Evolutionary conservation across 1,140 invertebrate species (phyloP).

Genomic region (Vanessa tameamea): DNA sequence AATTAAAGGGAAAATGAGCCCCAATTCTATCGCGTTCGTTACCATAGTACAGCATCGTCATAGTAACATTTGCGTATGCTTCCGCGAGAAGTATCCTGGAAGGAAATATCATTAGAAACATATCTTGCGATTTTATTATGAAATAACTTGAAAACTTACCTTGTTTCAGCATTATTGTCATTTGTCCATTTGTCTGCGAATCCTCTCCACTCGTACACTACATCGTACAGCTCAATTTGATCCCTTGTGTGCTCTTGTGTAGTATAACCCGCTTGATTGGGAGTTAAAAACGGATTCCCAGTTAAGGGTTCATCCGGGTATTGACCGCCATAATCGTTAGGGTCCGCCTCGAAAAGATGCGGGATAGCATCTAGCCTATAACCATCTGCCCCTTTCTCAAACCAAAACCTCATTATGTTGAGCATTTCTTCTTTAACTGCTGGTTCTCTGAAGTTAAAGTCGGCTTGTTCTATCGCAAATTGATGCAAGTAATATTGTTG

Average conservation of each 20-base stretch:
- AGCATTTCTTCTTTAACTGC: conserved; percentile 80
- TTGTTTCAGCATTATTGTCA: conserved; percentile 66
- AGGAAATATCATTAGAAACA: conserved; percentile 3
- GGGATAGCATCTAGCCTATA: conserved; percentile 85
- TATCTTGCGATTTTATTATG: not conserved
- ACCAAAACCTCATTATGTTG: conserved; percentile 82
- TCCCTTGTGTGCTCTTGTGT: conserved; percentile 83
- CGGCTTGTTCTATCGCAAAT: conserved; percentile 83
- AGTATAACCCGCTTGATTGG: conserved; percentile 55
- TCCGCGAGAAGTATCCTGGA: conserved; percentile 84
- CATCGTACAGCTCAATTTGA: conserved; percentile 69
- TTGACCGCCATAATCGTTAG: conserved; percentile 64
- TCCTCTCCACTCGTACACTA: conserved; percentile 82
- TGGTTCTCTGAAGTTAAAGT: conserved; percentile 85
- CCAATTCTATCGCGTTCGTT: conserved; percentile 62
- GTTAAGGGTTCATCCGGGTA: conserved; percentile 82
- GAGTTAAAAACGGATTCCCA: conserved; percentile 52
- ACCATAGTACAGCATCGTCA: conserved; percentile 83
- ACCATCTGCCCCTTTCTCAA: conserved; percentile 83
- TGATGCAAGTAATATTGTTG: conserved; percentile 86
- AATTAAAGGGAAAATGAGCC: conserved; percentile 86
- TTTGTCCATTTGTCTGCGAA: conserved; percentile 78
- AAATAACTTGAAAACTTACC: conserved; percentile 33
- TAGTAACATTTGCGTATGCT: conserved; percentile 81
- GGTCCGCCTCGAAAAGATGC: conserved; percentile 81